Evolutionary conservation across 2,888 invertebrate genomes (phyloP).

Genomic region (Noctua janthina): DNA sequence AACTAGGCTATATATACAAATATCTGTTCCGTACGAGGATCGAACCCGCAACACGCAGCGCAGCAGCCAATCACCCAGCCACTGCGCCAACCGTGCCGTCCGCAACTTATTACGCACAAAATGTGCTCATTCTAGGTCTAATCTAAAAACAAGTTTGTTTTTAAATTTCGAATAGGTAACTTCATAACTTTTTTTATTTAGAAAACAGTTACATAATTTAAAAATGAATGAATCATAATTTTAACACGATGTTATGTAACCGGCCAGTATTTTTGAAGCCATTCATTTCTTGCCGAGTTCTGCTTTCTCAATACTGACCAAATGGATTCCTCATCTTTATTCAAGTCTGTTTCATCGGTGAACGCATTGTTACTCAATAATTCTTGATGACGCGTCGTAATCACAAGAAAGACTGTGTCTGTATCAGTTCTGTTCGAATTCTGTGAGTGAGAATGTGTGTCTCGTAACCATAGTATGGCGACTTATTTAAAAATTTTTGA

Average conservation of each 20-base stretch:
- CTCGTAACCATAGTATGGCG: too few relatives aligned
- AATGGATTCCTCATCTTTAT: slow-evolving; percentile 21
- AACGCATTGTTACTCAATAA: slow-evolving; percentile 16
- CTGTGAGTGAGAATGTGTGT: not conserved
- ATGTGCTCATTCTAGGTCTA: not conserved
- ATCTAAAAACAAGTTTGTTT: not conserved
- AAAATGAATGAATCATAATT: not conserved
- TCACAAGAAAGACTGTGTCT: not conserved
- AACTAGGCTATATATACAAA: too few relatives aligned
- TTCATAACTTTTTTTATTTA: not conserved
- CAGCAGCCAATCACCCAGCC: not conserved
- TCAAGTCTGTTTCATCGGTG: not conserved
- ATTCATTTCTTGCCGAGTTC: not conserved
- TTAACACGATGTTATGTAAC: not conserved
- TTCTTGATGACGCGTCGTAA: not conserved
- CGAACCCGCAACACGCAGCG: not conserved
- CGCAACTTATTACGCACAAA: not conserved
- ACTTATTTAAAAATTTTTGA: not conserved
- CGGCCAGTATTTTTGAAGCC: not conserved
- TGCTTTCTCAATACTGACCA: not conserved
- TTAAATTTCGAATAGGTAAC: too few relatives aligned
- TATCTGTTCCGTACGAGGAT: not conserved
- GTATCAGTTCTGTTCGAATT: slow-evolving; percentile 3
- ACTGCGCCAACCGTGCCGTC: too few relatives aligned
- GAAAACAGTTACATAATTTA: slow-evolving; percentile 4